These are phyloP conservation scores for Phataginus tetradactyla DNA, from an alignment of 2,797 vertebrate species.

Conservation along the genomic window DNA sequence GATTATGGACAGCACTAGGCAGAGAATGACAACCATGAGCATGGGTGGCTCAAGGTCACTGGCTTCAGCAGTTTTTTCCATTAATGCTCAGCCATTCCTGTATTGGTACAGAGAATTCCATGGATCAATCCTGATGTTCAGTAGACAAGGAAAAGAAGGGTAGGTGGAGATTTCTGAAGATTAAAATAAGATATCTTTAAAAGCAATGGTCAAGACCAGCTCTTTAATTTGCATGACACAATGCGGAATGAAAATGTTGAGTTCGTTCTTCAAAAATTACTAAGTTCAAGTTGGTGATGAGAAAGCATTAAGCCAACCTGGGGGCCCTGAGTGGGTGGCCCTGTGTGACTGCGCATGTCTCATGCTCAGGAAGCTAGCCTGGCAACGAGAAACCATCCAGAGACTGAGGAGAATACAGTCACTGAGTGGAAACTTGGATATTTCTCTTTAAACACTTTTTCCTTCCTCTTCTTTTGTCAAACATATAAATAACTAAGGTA, in stretches of 20 bases:
- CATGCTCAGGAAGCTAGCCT: neutral
- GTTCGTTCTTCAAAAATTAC: neutral
- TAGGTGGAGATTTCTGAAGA: neutral
- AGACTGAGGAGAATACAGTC: neutral
- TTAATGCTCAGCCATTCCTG: neutral
- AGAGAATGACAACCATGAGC: neutral
- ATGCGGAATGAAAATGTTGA: neutral
- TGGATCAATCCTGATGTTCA: neutral
- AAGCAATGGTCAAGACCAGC: neutral
- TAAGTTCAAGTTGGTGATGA: neutral
- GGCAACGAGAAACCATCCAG: neutral
- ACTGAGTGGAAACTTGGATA: neutral
- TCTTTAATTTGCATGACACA: neutral
- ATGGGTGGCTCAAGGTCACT: neutral
- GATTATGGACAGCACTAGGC: neutral
- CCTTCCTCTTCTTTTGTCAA: neutral
- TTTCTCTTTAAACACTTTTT: neutral
- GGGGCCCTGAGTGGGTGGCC: neutral
- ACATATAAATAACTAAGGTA: slow-evolving; percentile 50
- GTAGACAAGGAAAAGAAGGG: neutral
- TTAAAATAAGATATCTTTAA: neutral
- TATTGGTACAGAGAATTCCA: neutral
- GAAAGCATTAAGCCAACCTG: neutral
- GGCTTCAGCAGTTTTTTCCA: neutral
- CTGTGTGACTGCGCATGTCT: neutral